These are phyloP conservation scores for Scyliorhinus canicula DNA, from an alignment of 2,797 vertebrate genomes.

Conservation along the genomic window DNA sequence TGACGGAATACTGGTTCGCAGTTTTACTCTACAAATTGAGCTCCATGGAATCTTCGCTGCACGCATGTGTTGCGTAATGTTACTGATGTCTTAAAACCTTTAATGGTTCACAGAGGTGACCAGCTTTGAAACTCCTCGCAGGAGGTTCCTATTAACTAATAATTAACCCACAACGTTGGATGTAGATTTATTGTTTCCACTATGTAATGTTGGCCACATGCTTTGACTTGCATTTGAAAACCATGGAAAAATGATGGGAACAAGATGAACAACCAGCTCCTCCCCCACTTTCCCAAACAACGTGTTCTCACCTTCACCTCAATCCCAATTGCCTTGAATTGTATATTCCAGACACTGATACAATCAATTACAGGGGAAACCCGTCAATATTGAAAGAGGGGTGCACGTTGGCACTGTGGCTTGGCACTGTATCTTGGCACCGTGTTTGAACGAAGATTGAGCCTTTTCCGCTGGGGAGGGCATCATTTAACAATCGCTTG, in stretches of 20 bases:
- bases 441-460: background rate
- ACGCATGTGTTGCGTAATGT: background rate
- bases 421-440: background rate
- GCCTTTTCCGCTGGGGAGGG: rapidly evolving
- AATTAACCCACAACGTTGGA: background rate
- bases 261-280: background rate
- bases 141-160: background rate
- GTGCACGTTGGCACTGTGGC: background rate
- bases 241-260: background rate
- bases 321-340: background rate
- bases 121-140: background rate
- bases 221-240: background rate
- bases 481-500: background rate
- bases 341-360: background rate
- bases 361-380: background rate
- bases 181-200: background rate
- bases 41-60: background rate
- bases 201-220: background rate
- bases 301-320: background rate
- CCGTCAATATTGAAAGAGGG: background rate
- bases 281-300: background rate
- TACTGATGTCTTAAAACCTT: background rate
- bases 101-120: background rate
- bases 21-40: background rate
- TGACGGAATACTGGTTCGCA: background rate